Base-by-base conservation (phyloP, 2,888 invertebrate species). In the Fabriciana adippe region DNA sequence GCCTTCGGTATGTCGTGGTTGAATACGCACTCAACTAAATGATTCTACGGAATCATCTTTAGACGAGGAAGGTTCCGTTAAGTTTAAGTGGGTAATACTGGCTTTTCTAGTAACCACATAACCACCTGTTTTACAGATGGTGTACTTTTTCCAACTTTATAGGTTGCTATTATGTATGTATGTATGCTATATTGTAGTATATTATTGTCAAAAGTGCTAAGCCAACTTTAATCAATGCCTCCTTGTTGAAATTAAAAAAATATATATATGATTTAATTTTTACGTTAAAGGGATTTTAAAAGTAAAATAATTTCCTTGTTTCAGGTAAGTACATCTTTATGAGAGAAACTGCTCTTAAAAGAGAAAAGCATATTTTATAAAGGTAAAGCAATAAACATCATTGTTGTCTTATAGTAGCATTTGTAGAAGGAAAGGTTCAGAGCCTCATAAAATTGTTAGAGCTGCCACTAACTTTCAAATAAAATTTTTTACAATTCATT, bases 331-430 rank as follows among this genome's bases (percentile, higher is more conserved):
- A 57, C 26, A 26, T n/a, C 11, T 47, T 57, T 47, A 47, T 47
- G 47, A n/a, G 47, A 26, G 21, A 59, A 26, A 59, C 21, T 11
- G 57, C 47, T 47, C 47, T 47, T 59, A 59, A 47, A 57, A 47
- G n/a, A 13, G 57, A 47, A 45, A 47, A 47, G 57, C 35, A 11
- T n/a, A 47, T 47, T 57, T 57, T 57, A 47, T 47, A 57, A 57
- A 59, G 47, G 21, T 59, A 59, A 59, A 45, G 57, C 16, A 45
- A 59, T 59, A 47, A 47, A 59, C 57, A 21, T 59, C n/a, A 47
- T 59, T 59, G 57, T 59, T 57, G 57, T 59, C 57, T 59, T 41
- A 47, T 26, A 47, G 45, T 26, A 47, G 57, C 26, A 47, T 47
- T 59, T 59, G 21, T 26, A n/a, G 47, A 21, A 47, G 47, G 26